Conservation (phyloP, 35 echinoderm and acorn worm genomes). For the Patiria miniata region DNA sequence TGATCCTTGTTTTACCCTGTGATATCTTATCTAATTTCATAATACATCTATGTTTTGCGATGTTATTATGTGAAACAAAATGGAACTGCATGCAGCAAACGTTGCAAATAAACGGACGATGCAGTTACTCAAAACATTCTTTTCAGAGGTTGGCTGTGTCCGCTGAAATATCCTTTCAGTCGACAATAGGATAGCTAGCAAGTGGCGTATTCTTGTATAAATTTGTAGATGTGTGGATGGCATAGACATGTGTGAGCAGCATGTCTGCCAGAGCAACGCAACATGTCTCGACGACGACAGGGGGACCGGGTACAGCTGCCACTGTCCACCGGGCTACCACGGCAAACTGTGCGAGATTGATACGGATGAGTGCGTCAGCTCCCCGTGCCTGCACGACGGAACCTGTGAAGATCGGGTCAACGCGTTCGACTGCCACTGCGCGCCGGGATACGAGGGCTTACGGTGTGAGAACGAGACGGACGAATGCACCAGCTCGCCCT, state of each 20-base stretch:
- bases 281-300: neutral
- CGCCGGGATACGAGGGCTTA: neutral
- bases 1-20: neutral
- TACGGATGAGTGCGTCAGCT: slow-evolving; percentile 27
- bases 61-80: too few relatives aligned
- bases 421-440: neutral
- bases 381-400: slow-evolving; percentile 23
- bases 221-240: neutral
- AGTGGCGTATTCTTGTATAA: neutral
- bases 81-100: too few relatives aligned
- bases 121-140: too few relatives aligned
- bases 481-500: neutral
- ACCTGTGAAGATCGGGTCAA: neutral
- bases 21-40: neutral
- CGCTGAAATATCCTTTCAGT: too few relatives aligned
- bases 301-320: neutral
- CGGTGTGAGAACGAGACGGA: neutral
- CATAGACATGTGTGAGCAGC: neutral
- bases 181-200: neutral
- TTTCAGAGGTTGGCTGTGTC: too few relatives aligned
- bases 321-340: neutral
- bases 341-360: slow-evolving; percentile 13
- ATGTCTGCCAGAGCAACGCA: neutral
- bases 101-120: too few relatives aligned
- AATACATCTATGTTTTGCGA: too few relatives aligned